phyloP scores from a whole-genome alignment of 1,140 invertebrate species.

The Coptotermes formosanus region DNA sequence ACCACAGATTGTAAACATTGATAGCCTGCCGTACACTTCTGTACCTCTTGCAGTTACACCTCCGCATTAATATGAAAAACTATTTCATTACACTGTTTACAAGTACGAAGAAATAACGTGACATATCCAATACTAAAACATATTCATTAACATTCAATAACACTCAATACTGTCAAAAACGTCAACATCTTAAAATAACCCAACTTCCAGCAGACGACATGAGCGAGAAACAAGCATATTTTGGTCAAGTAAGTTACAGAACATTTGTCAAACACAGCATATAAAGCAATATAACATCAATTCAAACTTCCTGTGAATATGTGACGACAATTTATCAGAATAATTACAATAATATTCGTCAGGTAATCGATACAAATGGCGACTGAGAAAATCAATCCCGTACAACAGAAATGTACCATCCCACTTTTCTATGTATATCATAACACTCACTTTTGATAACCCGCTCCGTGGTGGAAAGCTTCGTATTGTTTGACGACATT shows the following conservation, averaged over 20 bases:
- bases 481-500: slow-evolving; percentile 61
- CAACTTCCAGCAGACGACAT: slow-evolving; percentile 17
- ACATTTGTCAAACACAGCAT: background rate
- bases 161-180: background rate
- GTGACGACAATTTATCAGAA: background rate
- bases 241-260: background rate
- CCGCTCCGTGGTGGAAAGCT: slow-evolving; percentile 69
- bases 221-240: background rate
- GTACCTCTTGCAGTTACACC: background rate
- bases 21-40: background rate
- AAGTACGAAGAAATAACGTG: background rate
- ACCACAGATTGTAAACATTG: slow-evolving; percentile 8
- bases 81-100: background rate
- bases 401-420: slow-evolving; percentile 18
- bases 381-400: slow-evolving; percentile 51
- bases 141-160: background rate
- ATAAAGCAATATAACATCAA: background rate
- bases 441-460: slow-evolving; percentile 68
- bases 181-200: slow-evolving; percentile 9
- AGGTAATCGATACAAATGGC: slow-evolving; percentile 50
- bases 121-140: background rate
- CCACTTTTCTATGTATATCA: slow-evolving; percentile 27
- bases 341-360: slow-evolving; percentile 37
- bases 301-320: background rate
- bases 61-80: background rate